These are phyloP conservation scores for Aphyosemion australe DNA, from an alignment of 2,113 vertebrate species.

Conservation along the genomic window DNA sequence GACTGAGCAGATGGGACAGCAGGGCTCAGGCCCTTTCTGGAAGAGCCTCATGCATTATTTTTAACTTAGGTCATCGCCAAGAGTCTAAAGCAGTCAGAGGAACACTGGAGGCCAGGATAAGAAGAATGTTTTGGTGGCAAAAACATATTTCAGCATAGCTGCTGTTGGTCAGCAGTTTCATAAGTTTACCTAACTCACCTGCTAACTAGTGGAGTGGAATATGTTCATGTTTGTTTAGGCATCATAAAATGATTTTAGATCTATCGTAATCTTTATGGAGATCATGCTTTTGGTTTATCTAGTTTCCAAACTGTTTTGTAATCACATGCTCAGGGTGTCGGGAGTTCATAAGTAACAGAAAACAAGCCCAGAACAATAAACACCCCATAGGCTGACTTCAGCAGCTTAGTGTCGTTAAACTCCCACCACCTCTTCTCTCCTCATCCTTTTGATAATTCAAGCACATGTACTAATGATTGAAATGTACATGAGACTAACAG, in stretches of 20 bases:
- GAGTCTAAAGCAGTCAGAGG: conserved; percentile 12
- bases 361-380: conserved; percentile 11
- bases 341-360: conserved; percentile 11
- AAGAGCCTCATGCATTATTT: conserved; percentile 23
- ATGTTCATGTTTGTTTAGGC: not conserved
- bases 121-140: conserved; percentile 2
- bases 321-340: conserved; percentile 7
- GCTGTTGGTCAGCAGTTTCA: not conserved
- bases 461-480: conserved; percentile 25
- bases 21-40: conserved; percentile 18
- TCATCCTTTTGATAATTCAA: conserved; percentile 15
- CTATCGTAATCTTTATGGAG: not conserved
- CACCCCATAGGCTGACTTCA: conserved; percentile 15
- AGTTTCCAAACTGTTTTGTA: conserved; percentile 8
- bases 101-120: not conserved
- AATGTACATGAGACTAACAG: conserved; percentile 49
- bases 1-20: conserved; percentile 41
- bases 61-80: conserved; percentile 20
- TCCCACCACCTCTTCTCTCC: no score
- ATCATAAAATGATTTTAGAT: not conserved
- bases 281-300: conserved; percentile 6
- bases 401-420: conserved; percentile 8
- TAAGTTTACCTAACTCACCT: not conserved
- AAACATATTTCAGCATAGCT: conserved; percentile 9
- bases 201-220: not conserved